A percentile compares a stretch with the other conserved stretches of the same genome.
Evolutionary conservation across 2,888 invertebrate genomes (phyloP).

Genomic region (Eilema griseolum): DNA sequence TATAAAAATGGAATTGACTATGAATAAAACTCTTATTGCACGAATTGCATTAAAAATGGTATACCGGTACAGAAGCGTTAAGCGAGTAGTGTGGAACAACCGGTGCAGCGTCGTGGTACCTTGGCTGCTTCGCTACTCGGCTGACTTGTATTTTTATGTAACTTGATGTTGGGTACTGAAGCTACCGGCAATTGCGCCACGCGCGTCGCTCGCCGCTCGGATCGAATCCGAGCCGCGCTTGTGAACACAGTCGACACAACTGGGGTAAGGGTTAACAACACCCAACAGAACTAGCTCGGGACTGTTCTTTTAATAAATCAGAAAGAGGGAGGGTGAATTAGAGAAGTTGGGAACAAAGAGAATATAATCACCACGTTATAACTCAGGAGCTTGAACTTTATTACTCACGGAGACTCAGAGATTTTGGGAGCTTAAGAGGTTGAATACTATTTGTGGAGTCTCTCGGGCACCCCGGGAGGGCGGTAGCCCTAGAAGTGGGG

Average conservation of each 20-base stretch:
- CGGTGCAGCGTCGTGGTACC: conserved; percentile 58
- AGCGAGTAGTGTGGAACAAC: conserved; percentile 66
- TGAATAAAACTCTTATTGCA: conserved; percentile 35
- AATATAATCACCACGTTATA: too few relatives aligned
- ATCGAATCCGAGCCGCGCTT: conserved; percentile 41
- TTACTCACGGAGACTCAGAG: too few relatives aligned
- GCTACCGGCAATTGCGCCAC: conserved; percentile 66
- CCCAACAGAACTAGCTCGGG: neutral
- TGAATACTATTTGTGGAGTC: too few relatives aligned
- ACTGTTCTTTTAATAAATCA: neutral
- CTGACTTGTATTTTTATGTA: conserved; percentile 78
- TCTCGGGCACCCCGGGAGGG: too few relatives aligned
- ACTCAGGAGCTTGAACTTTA: too few relatives aligned
- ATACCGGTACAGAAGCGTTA: conserved; percentile 27
- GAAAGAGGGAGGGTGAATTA: neutral
- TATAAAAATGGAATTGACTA: conserved; percentile 23
- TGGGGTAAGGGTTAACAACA: neutral
- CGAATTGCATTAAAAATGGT: conserved; percentile 61
- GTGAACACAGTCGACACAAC: conserved; percentile 6
- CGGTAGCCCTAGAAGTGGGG: too few relatives aligned
- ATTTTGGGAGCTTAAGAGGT: too few relatives aligned
- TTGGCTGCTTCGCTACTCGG: conserved; percentile 42
- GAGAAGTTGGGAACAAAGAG: too few relatives aligned
- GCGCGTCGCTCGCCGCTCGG: conserved; percentile 45
- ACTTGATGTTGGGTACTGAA: conserved; percentile 63